Evolutionary conservation across 2,888 invertebrate genomes (phyloP).

Genomic region (Drosophila quinaria): DNA sequence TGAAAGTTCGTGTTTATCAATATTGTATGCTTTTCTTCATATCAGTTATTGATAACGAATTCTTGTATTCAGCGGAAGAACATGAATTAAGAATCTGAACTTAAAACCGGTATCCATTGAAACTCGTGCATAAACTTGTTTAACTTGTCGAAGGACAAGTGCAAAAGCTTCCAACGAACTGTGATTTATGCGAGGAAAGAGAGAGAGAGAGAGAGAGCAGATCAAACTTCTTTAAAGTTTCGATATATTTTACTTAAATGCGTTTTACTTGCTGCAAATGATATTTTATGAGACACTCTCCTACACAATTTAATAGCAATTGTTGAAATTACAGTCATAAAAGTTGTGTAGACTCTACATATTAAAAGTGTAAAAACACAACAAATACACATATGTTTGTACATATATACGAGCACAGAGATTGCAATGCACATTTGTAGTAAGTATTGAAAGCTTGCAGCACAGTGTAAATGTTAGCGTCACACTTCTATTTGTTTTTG

Average conservation of each 20-base stretch:
- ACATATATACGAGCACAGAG: neutral
- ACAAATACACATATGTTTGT: neutral
- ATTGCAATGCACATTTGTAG: constrained; percentile 8
- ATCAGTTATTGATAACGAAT: constrained; percentile 48
- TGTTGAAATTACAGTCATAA: constrained; percentile 23
- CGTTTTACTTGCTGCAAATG: constrained; percentile 10
- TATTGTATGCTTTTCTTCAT: constrained; percentile 14
- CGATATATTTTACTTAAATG: constrained; percentile 14
- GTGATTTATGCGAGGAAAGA: constrained; percentile 35
- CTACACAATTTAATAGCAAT: constrained; percentile 17
- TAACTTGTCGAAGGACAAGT: constrained; percentile 63
- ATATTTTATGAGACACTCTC: constrained; percentile 25
- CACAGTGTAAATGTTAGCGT: constrained; percentile 45
- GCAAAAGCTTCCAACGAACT: constrained; percentile 31
- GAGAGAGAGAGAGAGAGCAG: neutral
- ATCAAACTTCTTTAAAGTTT: constrained; percentile 7
- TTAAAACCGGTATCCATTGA: constrained; percentile 58
- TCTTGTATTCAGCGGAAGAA: constrained; percentile 11
- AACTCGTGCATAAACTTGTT: constrained; percentile 62
- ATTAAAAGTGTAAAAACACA: constrained; percentile 1
- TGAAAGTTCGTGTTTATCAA: constrained; percentile 21
- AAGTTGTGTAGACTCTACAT: neutral
- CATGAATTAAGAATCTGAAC: constrained; percentile 11
- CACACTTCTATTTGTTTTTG: constrained; percentile 52
- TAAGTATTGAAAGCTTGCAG: constrained; percentile 24